Evolutionary conservation across 1,140 invertebrate species (phyloP), one percentile per base, ranked within the genome.

Genomic region (Macrobrachium nipponense): DNA sequence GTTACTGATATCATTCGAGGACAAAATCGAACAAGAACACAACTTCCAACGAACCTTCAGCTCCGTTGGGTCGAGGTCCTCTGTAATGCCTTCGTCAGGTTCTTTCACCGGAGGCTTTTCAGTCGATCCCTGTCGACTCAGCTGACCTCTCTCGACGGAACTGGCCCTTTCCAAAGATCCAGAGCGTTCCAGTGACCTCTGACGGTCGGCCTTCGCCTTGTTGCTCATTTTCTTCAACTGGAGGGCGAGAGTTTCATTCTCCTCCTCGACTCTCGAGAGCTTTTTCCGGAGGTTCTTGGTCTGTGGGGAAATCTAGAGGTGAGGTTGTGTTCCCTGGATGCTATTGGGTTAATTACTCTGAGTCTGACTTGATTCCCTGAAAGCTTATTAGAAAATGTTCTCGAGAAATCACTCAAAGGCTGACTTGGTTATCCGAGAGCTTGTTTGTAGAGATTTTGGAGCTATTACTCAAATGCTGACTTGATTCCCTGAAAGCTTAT

Each of bases 151-250:
- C 64, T 89, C 88, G 59, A 88, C 80, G 8, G 87, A 88, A 17
- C 73, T 75, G 12, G 81, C 79, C 17, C 87, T 75, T 73, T 87
- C 83, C n/a, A 77, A 18, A 58, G 87, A 89, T 0, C 87, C 84
- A 2, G 87, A 84, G 62, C 89, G 75, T 77, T 87, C 80, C 78
- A 89, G 27, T 10, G 88, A 89, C 23, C 90, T 78, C 79, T 89
- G 80, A 77, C 88, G 64, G 66, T 70, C 82, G 64, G 76, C 58
- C 85, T 89, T 89, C 15, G 85, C 68, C 83, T 94, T 89, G 72
- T 89, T 90, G 91, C 96, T 96, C 95, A 98, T 96, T 94, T 97
- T 97, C 94, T 97, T 97, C 90, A 98, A 94, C 93, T 98, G 97
- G 92, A 96, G 93, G 91, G 95, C 94, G 91, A 98, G 93, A 82